phyloP scores from a whole-genome alignment of 53 echinoderm and acorn worm species.

The Zoroaster sp. region DNA sequence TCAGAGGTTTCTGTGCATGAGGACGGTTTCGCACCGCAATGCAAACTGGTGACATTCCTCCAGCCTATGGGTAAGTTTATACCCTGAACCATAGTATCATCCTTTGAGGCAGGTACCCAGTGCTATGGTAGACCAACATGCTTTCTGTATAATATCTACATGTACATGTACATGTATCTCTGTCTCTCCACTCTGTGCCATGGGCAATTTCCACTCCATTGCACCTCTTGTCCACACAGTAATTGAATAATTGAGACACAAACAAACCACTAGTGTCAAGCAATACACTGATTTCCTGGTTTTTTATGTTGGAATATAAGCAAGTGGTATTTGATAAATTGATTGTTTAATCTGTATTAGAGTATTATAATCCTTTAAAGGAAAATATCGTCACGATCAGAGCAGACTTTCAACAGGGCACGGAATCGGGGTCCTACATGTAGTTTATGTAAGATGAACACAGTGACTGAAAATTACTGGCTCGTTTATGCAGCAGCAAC shows the following conservation, averaged over 20 bases:
- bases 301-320: background rate
- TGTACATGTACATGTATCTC: too few species aligned
- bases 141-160: too few species aligned
- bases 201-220: slow-evolving; percentile 32
- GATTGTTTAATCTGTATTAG: background rate
- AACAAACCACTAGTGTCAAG: slow-evolving; percentile 28
- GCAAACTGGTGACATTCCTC: background rate
- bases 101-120: too few species aligned
- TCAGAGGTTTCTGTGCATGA: background rate
- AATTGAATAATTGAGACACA: slow-evolving; percentile 50
- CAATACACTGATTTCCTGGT: slow-evolving; percentile 43
- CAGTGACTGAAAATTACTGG: too few species aligned
- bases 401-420: too few species aligned
- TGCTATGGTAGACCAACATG: too few species aligned
- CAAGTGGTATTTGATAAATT: background rate
- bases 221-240: slow-evolving; percentile 45
- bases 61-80: background rate
- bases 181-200: background rate
- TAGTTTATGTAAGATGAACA: too few species aligned
- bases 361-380: too few species aligned
- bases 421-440: too few species aligned
- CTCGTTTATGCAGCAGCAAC: too few species aligned
- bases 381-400: too few species aligned
- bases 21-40: background rate
- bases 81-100: too few species aligned